Evolutionary conservation across 2,797 vertebrate species (phyloP), one percentile per base, ranked within the genome.

Genomic region (Enteromius paludinosus): DNA sequence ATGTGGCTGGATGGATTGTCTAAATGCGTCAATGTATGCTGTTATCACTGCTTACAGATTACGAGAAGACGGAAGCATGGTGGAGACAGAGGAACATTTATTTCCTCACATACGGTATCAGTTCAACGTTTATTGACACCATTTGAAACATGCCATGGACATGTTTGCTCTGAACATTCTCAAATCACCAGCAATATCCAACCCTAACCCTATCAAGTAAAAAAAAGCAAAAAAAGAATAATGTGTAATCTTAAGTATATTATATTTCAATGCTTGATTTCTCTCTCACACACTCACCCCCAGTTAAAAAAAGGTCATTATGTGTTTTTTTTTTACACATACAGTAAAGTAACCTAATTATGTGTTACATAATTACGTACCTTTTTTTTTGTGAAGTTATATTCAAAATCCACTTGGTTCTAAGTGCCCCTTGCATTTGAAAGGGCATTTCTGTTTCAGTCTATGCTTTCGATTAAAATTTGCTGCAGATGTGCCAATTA

Each of bases 401-500:
- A 20, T 49, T 30, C 17, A 20, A 41, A 35, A 76, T 45, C 38
- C 38, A 18, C 2, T 76, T 76, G 38, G 3, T 56, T 43, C 15
- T 28, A 28, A 1, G 3, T 76, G 38, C 38, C 38, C 38, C 56
- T 8, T 76, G 10, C 28, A 17, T 77, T 61, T 45, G 17, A 77
- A 77, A 62, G 56, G 73, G 35, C 52, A 61, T 64, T 77, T 43
- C 30, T 81, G 38, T 65, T 65, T 38, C 52, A 20, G 12, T 62
- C 2, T 41, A 65, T 20, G 33, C 35, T 66, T 74, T 28, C 10
- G 25, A 81, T 70, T 77, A 30, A 62, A 75, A 76, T 84, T 38
- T 76, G 41, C 76, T 71, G 45, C 17, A 28, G n/a, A 77, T 71
- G 52, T 76, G 72, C 71, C 71, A 81, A 80, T 84, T 77, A 84